A percentile compares a stretch with the other conserved stretches of the same genome.
phyloP scores from a whole-genome alignment of 1,140 invertebrate genomes.

The Drosophila subobscura region DNA sequence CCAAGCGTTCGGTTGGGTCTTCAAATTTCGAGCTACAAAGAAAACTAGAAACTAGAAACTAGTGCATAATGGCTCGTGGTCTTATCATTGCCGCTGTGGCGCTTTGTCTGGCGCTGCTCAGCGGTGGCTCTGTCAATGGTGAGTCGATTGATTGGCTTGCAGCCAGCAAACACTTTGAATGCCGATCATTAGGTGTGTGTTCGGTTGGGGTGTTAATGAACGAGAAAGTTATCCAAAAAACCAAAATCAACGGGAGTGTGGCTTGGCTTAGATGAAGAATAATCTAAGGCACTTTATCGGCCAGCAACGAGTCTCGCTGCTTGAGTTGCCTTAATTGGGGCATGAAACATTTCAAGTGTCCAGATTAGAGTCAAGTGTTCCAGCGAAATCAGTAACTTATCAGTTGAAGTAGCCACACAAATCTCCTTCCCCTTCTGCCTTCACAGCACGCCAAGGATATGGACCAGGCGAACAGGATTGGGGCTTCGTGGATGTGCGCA shows the following conservation, averaged over 20 bases:
- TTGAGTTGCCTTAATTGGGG: slow-evolving; percentile 12
- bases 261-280: no score
- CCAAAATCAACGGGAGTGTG: no score
- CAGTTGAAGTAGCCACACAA: neutral
- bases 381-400: slow-evolving; percentile 11
- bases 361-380: slow-evolving; percentile 35
- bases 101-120: slow-evolving; percentile 39
- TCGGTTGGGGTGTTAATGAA: slow-evolving; percentile 45
- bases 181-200: slow-evolving; percentile 42
- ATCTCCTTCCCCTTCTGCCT: neutral
- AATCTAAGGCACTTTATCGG: slow-evolving; percentile 15
- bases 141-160: slow-evolving; percentile 35
- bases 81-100: slow-evolving; percentile 27
- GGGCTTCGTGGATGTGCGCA: slow-evolving; percentile 88
- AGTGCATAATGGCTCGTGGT: slow-evolving; percentile 55
- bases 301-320: slow-evolving; percentile 10
- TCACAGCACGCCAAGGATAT: slow-evolving; percentile 82
- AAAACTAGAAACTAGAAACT: slow-evolving; percentile 13
- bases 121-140: slow-evolving; percentile 51
- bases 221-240: slow-evolving; percentile 33
- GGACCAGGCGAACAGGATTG: slow-evolving; percentile 88
- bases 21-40: neutral
- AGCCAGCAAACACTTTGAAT: slow-evolving; percentile 44
- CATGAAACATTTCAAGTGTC: neutral
- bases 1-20: slow-evolving; percentile 44